phyloP scores from a whole-genome alignment of 2,888 invertebrate species.

The Netelia melanura region DNA sequence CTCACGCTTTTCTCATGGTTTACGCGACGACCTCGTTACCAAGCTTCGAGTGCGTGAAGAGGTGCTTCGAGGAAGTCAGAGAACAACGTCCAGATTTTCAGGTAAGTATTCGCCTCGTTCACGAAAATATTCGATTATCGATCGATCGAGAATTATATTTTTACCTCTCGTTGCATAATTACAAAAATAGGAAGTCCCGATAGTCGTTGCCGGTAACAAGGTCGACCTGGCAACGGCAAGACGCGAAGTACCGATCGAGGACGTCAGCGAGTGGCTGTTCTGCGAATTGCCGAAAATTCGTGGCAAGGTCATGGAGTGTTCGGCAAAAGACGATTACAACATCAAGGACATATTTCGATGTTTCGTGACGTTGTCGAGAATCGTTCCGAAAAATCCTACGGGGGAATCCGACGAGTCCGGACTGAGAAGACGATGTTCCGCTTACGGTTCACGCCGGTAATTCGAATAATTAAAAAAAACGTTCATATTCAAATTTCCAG shows the following conservation, averaged over 20 bases:
- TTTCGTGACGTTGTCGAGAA: constrained; percentile 91
- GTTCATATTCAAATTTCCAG: too few species aligned
- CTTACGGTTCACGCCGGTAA: constrained; percentile 87
- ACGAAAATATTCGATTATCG: background rate
- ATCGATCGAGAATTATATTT: constrained; percentile 8
- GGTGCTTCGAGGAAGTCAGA: constrained; percentile 92
- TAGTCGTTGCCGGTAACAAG: constrained; percentile 95
- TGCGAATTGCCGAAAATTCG: constrained; percentile 91
- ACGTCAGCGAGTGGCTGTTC: constrained; percentile 93
- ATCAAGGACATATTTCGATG: constrained; percentile 93
- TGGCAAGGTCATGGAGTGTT: constrained; percentile 91
- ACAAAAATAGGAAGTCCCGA: constrained; percentile 90
- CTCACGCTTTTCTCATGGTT: constrained; percentile 95
- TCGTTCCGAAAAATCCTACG: constrained; percentile 86
- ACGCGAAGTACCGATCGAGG: constrained; percentile 91
- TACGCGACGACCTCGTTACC: constrained; percentile 92
- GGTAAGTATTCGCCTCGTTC: constrained; percentile 79
- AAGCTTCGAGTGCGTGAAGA: constrained; percentile 90
- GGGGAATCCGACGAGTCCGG: constrained; percentile 87
- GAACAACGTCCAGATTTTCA: constrained; percentile 92
- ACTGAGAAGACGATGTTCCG: constrained; percentile 91
- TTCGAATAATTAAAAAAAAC: too few species aligned
- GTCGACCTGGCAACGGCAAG: constrained; percentile 90
- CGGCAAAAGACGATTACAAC: constrained; percentile 92
- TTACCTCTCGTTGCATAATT: constrained; percentile 8